Percentiles rank a stretch among this genome's conserved stretches.
Evolutionary conservation across 1,140 invertebrate genomes (phyloP).

Genomic region (Venturia canescens): DNA sequence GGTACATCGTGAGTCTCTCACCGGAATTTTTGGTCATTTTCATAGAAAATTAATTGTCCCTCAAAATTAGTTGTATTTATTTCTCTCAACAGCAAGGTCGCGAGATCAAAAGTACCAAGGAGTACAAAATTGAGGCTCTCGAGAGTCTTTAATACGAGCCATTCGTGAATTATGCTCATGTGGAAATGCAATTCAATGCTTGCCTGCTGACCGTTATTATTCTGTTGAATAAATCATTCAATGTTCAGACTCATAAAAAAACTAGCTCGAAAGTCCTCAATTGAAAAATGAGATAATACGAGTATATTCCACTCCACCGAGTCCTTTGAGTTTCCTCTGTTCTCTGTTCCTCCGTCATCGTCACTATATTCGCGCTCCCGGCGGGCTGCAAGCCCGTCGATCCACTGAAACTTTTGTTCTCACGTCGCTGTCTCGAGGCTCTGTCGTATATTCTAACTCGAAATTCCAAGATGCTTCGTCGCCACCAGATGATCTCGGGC

Average conservation of each 20-base stretch:
- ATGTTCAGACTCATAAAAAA: too few relatives aligned
- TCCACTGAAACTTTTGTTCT: not conserved
- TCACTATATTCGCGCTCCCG: not conserved
- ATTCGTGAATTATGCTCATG: too few relatives aligned
- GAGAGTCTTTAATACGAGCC: too few relatives aligned
- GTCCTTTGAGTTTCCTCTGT: not conserved
- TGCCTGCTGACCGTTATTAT: too few relatives aligned
- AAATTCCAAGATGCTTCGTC: not conserved
- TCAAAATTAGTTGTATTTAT: slow-evolving; percentile 30
- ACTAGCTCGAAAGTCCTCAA: not conserved
- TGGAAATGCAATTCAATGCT: too few relatives aligned
- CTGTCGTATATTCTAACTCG: not conserved
- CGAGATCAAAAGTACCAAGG: not conserved
- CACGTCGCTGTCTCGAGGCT: not conserved
- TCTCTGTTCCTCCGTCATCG: not conserved
- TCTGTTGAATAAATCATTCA: too few relatives aligned
- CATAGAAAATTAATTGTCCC: slow-evolving; percentile 58
- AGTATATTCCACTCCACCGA: not conserved
- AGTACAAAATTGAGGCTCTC: not conserved
- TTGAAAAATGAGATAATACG: not conserved
- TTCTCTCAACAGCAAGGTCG: not conserved
- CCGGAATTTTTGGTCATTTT: slow-evolving; percentile 60
- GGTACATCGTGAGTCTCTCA: slow-evolving; percentile 37
- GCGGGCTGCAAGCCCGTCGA: not conserved
- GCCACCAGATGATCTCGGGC: not conserved